Percentiles rank a stretch among this genome's conserved stretches.
phyloP scores from a whole-genome alignment of 2,113 vertebrate species.

The Camelus bactrianus region DNA sequence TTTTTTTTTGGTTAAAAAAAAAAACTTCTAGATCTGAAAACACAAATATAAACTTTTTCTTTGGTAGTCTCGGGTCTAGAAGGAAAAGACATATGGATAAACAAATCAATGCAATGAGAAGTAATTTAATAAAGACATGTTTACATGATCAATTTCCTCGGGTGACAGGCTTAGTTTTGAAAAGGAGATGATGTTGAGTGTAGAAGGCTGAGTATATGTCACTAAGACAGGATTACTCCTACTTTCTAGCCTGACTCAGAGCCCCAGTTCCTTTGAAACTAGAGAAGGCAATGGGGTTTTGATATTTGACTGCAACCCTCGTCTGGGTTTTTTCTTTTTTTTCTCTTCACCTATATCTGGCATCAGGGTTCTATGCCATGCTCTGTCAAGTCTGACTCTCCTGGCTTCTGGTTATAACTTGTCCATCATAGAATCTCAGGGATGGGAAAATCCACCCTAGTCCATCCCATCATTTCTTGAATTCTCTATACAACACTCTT shows the following conservation, averaged over 20 bases:
- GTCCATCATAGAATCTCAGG: neutral
- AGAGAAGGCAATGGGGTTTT: neutral
- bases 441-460: neutral
- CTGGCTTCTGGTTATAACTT: neutral
- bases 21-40: slow-evolving; percentile 31
- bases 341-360: neutral
- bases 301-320: neutral
- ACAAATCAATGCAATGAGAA: neutral
- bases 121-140: neutral
- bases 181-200: neutral
- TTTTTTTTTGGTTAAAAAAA: no score
- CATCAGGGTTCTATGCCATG: neutral
- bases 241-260: neutral
- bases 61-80: neutral
- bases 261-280: neutral
- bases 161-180: neutral
- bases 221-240: neutral
- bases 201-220: neutral
- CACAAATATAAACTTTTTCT: neutral
- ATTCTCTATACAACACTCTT: neutral
- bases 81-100: neutral
- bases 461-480: neutral
- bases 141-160: neutral
- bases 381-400: neutral
- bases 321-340: neutral